phyloP scores from a whole-genome alignment of 2,888 invertebrate genomes.

The Rhamphomyia laevipes region DNA sequence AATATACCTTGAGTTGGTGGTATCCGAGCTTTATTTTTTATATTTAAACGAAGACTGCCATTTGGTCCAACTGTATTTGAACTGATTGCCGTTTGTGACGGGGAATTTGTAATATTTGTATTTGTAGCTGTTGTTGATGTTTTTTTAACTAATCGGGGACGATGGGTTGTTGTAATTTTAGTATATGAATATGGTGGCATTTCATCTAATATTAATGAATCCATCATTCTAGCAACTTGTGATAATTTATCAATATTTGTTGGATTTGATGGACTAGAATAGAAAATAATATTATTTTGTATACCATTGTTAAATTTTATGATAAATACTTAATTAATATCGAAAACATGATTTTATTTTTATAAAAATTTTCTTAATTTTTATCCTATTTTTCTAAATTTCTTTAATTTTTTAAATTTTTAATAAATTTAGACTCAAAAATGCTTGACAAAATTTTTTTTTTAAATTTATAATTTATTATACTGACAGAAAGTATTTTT shows the following conservation, averaged over 20 bases:
- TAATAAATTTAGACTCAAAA: no score
- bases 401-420: not conserved
- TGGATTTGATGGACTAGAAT: slow-evolving; percentile 42
- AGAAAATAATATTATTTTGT: slow-evolving; percentile 6
- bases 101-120: slow-evolving; percentile 6
- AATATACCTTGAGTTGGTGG: slow-evolving; percentile 35
- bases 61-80: not conserved
- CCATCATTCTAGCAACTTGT: slow-evolving; percentile 65
- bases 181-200: slow-evolving; percentile 55
- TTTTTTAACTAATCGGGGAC: slow-evolving; percentile 29
- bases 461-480: no score
- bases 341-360: no score
- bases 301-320: not conserved
- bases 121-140: slow-evolving; percentile 21
- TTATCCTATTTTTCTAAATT: no score
- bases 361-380: no score
- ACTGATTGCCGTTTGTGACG: slow-evolving; percentile 10
- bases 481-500: no score
- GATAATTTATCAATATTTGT: slow-evolving; percentile 41
- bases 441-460: no score
- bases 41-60: slow-evolving; percentile 23
- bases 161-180: slow-evolving; percentile 46
- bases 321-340: no score
- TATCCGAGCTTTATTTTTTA: slow-evolving; percentile 25
- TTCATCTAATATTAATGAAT: slow-evolving; percentile 50